Evolutionary conservation across 2,888 invertebrate species (phyloP).

Genomic region (Scaptodrosophila latifasciaeformis): DNA sequence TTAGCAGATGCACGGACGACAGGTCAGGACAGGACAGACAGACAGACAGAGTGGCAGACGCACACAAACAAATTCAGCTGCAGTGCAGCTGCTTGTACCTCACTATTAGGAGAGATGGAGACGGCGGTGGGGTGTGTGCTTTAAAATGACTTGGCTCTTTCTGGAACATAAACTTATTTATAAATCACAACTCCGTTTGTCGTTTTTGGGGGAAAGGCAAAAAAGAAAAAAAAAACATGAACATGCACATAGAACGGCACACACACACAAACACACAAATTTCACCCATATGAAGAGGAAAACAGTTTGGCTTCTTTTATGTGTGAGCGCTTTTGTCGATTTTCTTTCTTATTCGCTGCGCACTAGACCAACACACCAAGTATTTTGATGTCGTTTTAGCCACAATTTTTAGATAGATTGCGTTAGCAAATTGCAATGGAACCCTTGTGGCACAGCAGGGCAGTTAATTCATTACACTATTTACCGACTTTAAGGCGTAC

Average conservation of each 20-base stretch:
- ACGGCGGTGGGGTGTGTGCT: slow-evolving; percentile 34
- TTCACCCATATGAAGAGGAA: slow-evolving; percentile 60
- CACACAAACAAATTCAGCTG: slow-evolving; percentile 47
- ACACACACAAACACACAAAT: slow-evolving; percentile 57
- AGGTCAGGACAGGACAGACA: slow-evolving; percentile 7
- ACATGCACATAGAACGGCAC: slow-evolving; percentile 20
- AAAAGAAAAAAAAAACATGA: no score
- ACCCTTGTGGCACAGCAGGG: no score
- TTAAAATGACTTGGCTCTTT: slow-evolving; percentile 46
- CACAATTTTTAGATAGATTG: slow-evolving; percentile 2
- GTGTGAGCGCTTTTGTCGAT: slow-evolving; percentile 49
- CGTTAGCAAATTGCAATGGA: neutral
- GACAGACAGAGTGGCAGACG: slow-evolving; percentile 17
- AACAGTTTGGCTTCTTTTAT: slow-evolving; percentile 58
- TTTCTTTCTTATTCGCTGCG: slow-evolving; percentile 43
- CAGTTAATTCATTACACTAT: no score
- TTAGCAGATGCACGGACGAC: slow-evolving; percentile 23
- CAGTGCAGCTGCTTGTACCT: slow-evolving; percentile 53
- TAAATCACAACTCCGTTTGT: slow-evolving; percentile 68
- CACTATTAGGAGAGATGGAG: slow-evolving; percentile 47
- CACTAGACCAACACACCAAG: slow-evolving; percentile 47
- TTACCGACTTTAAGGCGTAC: slow-evolving; percentile 63
- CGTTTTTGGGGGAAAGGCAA: slow-evolving; percentile 35
- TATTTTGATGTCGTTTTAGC: neutral
- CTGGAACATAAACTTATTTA: slow-evolving; percentile 61